These are phyloP conservation scores for Encarsia formosa DNA, from an alignment of 2,888 invertebrate species.

Conservation along the genomic window DNA sequence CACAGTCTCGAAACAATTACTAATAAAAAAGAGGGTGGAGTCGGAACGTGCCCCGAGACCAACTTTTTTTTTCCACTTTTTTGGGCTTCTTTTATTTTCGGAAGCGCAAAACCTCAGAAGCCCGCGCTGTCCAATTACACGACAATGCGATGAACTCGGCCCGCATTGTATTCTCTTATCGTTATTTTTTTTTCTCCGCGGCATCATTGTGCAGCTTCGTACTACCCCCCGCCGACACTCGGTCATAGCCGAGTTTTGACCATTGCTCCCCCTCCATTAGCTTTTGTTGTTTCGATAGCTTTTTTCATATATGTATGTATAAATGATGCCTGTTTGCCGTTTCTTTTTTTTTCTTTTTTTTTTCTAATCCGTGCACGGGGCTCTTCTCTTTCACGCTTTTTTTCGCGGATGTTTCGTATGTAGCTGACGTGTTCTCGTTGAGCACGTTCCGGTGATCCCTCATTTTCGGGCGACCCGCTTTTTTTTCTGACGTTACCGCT, in stretches of 20 bases:
- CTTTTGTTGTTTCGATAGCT: conserved; percentile 10
- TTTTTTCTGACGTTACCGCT: conserved; percentile 1
- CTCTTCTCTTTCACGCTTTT: conserved; percentile 16
- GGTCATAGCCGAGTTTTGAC: conserved; percentile 20
- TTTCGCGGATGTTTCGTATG: conserved; percentile 14
- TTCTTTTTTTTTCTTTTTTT: background rate
- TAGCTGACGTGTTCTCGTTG: conserved; percentile 4
- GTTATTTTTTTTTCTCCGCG: conserved; percentile 13
- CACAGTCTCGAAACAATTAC: conserved; percentile 19
- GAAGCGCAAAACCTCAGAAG: conserved; percentile 10
- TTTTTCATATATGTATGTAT: conserved; percentile 6
- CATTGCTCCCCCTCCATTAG: conserved; percentile 25
- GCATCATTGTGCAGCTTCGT: conserved; percentile 5
- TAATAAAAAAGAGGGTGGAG: conserved; percentile 1
- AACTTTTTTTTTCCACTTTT: conserved; percentile 7
- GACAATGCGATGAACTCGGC: conserved; percentile 24
- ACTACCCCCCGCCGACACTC: background rate
- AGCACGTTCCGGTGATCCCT: conserved; percentile 13
- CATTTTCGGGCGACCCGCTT: background rate
- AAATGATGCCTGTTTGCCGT: background rate
- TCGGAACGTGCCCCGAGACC: background rate
- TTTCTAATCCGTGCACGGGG: background rate
- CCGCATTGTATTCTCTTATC: conserved; percentile 19
- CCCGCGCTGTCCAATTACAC: conserved; percentile 24
- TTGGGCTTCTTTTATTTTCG: conserved; percentile 5